Conservation (phyloP, 2,797 vertebrate species). For the Falco naumanni region DNA sequence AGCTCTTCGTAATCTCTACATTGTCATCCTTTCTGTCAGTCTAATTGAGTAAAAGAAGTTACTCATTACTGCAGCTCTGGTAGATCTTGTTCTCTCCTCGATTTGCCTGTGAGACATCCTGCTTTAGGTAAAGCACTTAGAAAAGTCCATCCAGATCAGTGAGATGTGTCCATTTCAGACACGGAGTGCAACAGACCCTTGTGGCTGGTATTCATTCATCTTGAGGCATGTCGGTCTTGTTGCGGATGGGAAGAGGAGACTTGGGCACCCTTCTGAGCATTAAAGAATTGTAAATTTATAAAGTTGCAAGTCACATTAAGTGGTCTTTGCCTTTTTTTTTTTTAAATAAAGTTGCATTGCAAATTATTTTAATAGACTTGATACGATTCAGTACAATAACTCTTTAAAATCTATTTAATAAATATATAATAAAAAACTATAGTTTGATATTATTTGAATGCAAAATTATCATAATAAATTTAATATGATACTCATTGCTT, state of each 20-base stretch:
- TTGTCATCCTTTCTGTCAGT: neutral
- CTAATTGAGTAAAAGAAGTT: constrained; percentile 7
- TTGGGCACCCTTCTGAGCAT: neutral
- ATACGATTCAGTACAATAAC: neutral
- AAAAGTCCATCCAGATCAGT: neutral
- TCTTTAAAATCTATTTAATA: too few relatives aligned
- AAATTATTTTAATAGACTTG: neutral
- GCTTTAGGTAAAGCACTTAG: neutral
- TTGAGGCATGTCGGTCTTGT: neutral
- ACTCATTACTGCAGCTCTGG: neutral
- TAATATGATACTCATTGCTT: neutral
- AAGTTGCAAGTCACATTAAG: neutral
- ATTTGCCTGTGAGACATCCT: neutral
- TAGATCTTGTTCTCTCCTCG: neutral
- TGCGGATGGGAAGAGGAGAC: neutral
- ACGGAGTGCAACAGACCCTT: neutral
- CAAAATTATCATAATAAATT: neutral
- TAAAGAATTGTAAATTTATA: neutral
- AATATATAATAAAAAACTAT: too few relatives aligned
- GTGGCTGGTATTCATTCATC: neutral
- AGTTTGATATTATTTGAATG: too few relatives aligned
- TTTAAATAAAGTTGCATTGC: neutral
- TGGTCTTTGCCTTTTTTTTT: neutral
- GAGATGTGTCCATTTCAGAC: neutral
- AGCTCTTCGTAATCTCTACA: neutral